Base-by-base conservation (phyloP, 1,140 invertebrate genomes). In the Monomorium pharaonis region DNA sequence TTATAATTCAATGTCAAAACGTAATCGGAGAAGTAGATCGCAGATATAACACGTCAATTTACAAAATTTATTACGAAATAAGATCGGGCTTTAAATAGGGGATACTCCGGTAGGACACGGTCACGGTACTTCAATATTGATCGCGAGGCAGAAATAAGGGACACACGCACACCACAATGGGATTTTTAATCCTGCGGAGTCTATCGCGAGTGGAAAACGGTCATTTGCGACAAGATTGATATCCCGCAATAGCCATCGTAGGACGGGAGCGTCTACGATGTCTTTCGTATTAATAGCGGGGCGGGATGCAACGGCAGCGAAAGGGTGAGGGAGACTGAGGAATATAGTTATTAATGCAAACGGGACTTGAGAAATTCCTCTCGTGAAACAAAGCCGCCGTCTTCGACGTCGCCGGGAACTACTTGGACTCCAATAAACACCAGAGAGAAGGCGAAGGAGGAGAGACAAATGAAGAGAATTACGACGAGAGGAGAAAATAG, bases 391-490 rank as follows among this genome's bases (percentile, higher is more conserved):
- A 80, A 65, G 74, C 42, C 12, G 18, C 51, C 74, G 42, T 54
- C 49, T 54, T 51, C 72, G 83, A 75, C 72, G 74, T 76, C 44
- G 74, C 56, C 58, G 56, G n/a, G 33, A 74, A 27, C 51, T 70
- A 81, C 77, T 83, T 72, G 56, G 74, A 84, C 58, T 84, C 18
- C 83, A 60, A 77, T 81, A 65, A 84, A 84, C 51, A 74, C 49
- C 37, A 58, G 75, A 16, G n/a, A 44, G 49, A 86, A 18, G 18
- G 47, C 30, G 30, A 58, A 44, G 42, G 24, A 51, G 58, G n/a
- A 78, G 74, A 67, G 60, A 84, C 44, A 49, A 84, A 84, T 76
- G 44, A 76, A 76, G 72, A 76, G 42, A 84, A 77, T 84, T 84
- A 84, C 63, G 24, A 42, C n/a, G 16, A 77, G n/a, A 62, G 67